Evolutionary conservation across 2,888 invertebrate genomes (phyloP).

Genomic region (Netelia virgata): DNA sequence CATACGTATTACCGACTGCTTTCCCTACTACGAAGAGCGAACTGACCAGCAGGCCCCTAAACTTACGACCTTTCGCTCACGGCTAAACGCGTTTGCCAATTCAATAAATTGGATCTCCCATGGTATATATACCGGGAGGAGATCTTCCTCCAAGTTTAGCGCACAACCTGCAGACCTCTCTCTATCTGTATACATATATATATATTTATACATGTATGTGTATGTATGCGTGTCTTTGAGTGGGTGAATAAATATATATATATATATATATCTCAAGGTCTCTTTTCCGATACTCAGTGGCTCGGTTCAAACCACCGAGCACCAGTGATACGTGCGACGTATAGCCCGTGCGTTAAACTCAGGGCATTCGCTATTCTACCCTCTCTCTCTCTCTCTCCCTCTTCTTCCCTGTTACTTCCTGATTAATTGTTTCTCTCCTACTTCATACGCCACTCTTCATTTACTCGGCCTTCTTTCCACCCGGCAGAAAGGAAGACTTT

Average conservation of each 20-base stretch:
- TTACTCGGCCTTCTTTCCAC: background rate
- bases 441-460: constrained; percentile 25
- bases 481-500: background rate
- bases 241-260: background rate
- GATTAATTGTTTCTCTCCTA: constrained; percentile 54
- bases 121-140: constrained; percentile 31
- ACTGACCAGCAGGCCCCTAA: constrained; percentile 36
- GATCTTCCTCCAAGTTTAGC: constrained; percentile 49
- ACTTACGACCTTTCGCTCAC: constrained; percentile 56
- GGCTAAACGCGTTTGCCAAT: constrained; percentile 61
- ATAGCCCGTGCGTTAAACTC: constrained; percentile 19
- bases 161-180: constrained; percentile 17
- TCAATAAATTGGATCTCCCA: constrained; percentile 60
- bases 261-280: constrained; percentile 3
- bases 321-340: constrained; percentile 24
- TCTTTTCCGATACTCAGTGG: constrained; percentile 3
- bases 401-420: constrained; percentile 9
- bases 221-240: too few species aligned
- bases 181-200: background rate
- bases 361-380: background rate
- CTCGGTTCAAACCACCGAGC: constrained; percentile 28
- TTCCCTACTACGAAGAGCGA: background rate
- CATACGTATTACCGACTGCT: constrained; percentile 12
- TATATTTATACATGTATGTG: background rate
- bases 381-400: background rate